phyloP scores from a whole-genome alignment of 2,113 vertebrate genomes.

The Rhabdomys dilectus region DNA sequence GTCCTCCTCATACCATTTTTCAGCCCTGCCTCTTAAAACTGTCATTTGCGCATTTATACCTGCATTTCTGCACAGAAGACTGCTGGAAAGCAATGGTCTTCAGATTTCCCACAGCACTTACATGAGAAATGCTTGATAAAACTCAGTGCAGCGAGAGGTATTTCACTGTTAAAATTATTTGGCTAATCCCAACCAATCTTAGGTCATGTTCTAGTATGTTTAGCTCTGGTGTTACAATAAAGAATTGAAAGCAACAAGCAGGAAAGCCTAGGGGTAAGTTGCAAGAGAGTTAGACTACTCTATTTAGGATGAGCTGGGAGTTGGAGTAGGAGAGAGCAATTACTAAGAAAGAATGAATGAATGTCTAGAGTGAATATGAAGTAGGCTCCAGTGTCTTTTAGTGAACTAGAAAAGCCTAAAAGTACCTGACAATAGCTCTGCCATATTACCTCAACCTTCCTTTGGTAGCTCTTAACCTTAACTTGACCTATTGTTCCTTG shows the following conservation, averaged over 20 bases:
- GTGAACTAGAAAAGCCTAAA: neutral
- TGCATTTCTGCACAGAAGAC: neutral
- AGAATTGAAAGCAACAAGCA: neutral
- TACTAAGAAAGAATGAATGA: neutral
- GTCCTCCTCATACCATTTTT: neutral
- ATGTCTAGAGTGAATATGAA: slow-evolving; percentile 11
- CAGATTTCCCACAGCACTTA: neutral
- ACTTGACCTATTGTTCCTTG: no score
- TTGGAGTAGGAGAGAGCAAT: neutral
- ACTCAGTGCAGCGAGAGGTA: neutral
- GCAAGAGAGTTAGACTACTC: neutral
- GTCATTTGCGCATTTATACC: neutral
- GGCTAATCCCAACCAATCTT: neutral
- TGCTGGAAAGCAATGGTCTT: no score
- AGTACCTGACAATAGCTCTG: neutral
- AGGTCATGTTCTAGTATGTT: neutral
- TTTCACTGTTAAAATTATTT: neutral
- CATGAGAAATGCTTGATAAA: neutral
- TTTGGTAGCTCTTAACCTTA: no score
- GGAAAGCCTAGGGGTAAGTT: neutral
- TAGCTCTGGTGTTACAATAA: neutral
- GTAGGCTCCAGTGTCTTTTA: neutral
- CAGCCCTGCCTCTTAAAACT: neutral
- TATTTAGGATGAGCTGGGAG: neutral
- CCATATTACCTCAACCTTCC: no score